Evolutionary conservation across 2,888 invertebrate species (phyloP), one percentile per base, ranked within the genome.

Genomic region (Nomada lathburiana): DNA sequence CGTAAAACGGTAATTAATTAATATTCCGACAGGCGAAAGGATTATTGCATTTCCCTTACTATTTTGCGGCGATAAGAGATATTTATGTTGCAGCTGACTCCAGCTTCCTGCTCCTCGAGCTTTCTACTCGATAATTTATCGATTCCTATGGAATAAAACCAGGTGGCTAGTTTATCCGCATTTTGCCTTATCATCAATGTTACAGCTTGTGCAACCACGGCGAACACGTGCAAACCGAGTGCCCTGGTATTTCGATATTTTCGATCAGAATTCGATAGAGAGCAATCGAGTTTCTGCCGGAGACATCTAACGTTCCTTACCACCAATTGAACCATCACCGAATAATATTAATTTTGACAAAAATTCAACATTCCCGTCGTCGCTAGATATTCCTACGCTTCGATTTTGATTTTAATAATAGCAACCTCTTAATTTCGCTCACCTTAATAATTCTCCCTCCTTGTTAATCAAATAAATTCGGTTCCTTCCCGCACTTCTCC

Each of bases 61-160:
- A 23, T 23, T 26, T 18, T 4, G 16, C 36, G 11, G 7, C 44
- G 64, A 59, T 53, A 60, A 80, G 16, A 53, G 18, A 26, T 53
- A 50, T 47, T 60, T 29, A 47, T 16, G 47, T 47, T 36, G 1
- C 36, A 36, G 36, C 36, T 36, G 36, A 36, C 7, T 36, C 4
- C 13, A 18, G 52, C 13, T 44, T 64, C 20, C 20, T 47, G 55
- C 23, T 16, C 11, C 26, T 20, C 13, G 0, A 10, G 47, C 59
- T 80, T 79, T 80, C 79, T 71, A 71, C 50, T 47, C 50, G 20
- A 60, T 50, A 65, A 50, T 79, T 80, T 78, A 80, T 60, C 18
- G 36, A 53, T 47, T 29, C 20, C 26, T 26, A 44, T 26, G 11
- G 7, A 53, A 71, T 55, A 20, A 60, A 53, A 62, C 36, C 18